Evolutionary conservation across 2,888 invertebrate species (phyloP), one percentile per base, ranked within the genome.

Genomic region (Pterostichus niger): DNA sequence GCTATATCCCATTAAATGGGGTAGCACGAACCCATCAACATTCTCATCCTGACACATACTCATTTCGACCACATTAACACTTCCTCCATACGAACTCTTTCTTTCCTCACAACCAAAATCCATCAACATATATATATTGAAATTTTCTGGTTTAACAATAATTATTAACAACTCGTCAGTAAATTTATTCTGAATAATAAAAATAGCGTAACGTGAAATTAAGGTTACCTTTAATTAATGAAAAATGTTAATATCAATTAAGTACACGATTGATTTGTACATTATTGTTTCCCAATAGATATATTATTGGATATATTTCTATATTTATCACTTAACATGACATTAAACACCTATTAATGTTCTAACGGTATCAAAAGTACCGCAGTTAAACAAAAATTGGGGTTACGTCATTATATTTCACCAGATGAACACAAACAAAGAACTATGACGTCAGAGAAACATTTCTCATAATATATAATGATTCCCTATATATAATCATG

Each of bases 331-430:
- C 68, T 40, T 15, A 40, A 17, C 40, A 17, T 13, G 44, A 13
- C 40, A 46, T 64, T 33, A 64, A 64, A 11, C 64, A 31, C 40
- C 40, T 44, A 44, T 71, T 71, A 64, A 44, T 44, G 6, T 40
- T 17, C 40, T 71, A 71, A 71, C 68, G 68, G 68, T 71, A 71
- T 71, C 17, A 17, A 44, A 44, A 71, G 40, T 15, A 71, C 44
- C 5, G 17, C 9, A 40, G 17, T 71, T 71, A 40, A 71, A 71
- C 0, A 9, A 13, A 71, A 68, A 71, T 71, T 40, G 24, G 44
- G 68, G 68, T 71, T 71, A 71, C 15, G 17, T 17, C 44, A 9
- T 17, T 71, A 10, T 11, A 40, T 17, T 31, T 13, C 1, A 13
- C 17, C 24, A 24, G 24, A 24, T 24, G 6, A 17, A 17, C 56